phyloP scores from a whole-genome alignment of 1,140 invertebrate species.

The Macrocentrus cingulum region DNA sequence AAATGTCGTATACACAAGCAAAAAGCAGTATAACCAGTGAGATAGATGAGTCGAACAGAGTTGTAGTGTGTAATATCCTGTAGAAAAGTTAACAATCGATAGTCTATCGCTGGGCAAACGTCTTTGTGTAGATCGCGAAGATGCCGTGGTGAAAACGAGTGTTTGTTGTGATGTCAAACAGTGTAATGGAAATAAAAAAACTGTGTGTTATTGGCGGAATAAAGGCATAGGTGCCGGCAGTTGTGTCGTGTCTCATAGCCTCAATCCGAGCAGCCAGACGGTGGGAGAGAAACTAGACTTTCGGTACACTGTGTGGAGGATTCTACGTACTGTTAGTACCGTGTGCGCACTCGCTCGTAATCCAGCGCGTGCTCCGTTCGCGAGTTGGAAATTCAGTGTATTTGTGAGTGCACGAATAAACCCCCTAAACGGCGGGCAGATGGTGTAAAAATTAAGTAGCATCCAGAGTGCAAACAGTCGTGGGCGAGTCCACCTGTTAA shows the following conservation, averaged over 20 bases:
- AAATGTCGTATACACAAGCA: too few relatives aligned
- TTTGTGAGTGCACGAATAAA: constrained; percentile 18
- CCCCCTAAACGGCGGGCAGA: constrained; percentile 12
- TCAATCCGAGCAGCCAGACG: constrained; percentile 32
- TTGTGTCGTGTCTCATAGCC: constrained; percentile 29
- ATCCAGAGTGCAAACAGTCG: constrained; percentile 22
- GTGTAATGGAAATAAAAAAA: too few relatives aligned
- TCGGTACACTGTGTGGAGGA: constrained; percentile 33
- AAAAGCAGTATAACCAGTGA: too few relatives aligned
- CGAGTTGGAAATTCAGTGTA: not conserved
- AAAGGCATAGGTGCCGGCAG: not conserved
- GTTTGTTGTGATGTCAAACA: too few relatives aligned
- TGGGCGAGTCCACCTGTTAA: constrained; percentile 29
- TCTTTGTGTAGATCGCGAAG: too few relatives aligned
- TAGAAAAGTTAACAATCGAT: too few relatives aligned
- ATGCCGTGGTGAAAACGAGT: too few relatives aligned
- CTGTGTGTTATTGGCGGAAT: too few relatives aligned
- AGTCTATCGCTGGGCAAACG: too few relatives aligned
- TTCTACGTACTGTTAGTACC: constrained; percentile 29
- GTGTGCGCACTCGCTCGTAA: not conserved
- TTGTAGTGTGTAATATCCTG: too few relatives aligned
- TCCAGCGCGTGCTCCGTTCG: not conserved
- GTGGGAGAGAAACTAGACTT: constrained; percentile 43
- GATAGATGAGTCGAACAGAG: too few relatives aligned
- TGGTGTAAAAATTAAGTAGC: constrained; percentile 21